Conservation (phyloP, 2,113 vertebrate genomes). For the Ornithorhynchus anatinus region DNA sequence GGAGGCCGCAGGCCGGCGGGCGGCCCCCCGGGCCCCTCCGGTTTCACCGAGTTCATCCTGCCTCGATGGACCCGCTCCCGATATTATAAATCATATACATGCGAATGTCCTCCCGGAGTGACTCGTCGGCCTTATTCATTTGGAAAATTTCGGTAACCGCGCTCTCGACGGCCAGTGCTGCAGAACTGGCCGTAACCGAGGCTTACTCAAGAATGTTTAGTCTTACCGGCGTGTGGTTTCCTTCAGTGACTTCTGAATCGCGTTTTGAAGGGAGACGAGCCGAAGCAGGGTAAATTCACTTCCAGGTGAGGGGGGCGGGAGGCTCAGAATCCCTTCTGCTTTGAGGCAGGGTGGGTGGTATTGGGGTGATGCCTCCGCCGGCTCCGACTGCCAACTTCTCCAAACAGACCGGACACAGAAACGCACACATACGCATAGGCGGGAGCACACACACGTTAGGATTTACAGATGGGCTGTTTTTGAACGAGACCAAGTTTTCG, state of each 20-base stretch:
- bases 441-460: constrained; percentile 30
- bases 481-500: background rate
- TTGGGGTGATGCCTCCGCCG: constrained; percentile 27
- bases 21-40: constrained; percentile 64
- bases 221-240: constrained; percentile 73
- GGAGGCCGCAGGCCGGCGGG: constrained; percentile 47
- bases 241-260: constrained; percentile 56
- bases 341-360: constrained; percentile 40
- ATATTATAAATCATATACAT: constrained; percentile 73
- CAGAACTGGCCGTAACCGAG: constrained; percentile 64
- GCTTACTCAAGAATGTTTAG: constrained; percentile 68
- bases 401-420: constrained; percentile 31
- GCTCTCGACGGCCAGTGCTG: constrained; percentile 56
- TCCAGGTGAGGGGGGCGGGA: constrained; percentile 63
- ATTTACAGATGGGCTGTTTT: constrained; percentile 31
- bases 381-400: too few relatives aligned
- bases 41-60: constrained; percentile 57
- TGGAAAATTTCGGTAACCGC: constrained; percentile 77
- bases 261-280: constrained; percentile 61
- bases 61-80: constrained; percentile 52
- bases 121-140: constrained; percentile 79
- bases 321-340: constrained; percentile 39
- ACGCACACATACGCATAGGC: constrained; percentile 18
- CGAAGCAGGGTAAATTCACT: constrained; percentile 54
- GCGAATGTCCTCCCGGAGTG: constrained; percentile 71